Percentiles rank a stretch among this genome's conserved stretches.
phyloP scores from a whole-genome alignment of 1,140 invertebrate species.

The Drosophila bipectinata region DNA sequence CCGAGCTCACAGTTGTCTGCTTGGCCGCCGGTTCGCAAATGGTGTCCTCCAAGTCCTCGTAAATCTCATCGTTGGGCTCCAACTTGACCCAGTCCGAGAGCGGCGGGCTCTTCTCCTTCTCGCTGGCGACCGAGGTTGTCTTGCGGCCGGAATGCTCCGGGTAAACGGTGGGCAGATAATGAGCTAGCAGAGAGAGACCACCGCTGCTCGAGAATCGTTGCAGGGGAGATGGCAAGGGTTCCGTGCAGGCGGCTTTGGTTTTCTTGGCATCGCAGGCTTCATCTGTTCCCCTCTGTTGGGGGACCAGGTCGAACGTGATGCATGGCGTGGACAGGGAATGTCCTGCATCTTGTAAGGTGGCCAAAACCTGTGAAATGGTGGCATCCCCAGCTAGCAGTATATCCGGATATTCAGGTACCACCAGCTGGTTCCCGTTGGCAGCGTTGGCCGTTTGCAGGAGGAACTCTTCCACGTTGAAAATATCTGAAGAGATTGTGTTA shows the following conservation, averaged over 20 bases:
- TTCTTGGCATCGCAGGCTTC: slow-evolving; percentile 46
- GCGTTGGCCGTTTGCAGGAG: slow-evolving; percentile 59
- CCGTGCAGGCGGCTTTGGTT: slow-evolving; percentile 64
- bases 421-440: slow-evolving; percentile 55
- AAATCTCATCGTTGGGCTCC: slow-evolving; percentile 88
- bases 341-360: slow-evolving; percentile 86
- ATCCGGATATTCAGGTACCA: slow-evolving; percentile 84
- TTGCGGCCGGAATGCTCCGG: slow-evolving; percentile 86
- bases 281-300: slow-evolving; percentile 34
- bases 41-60: slow-evolving; percentile 87
- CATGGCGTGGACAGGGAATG: slow-evolving; percentile 86
- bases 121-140: slow-evolving; percentile 80
- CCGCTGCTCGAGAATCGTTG: slow-evolving; percentile 93
- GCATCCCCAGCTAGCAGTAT: slow-evolving; percentile 85
- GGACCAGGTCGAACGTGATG: slow-evolving; percentile 83
- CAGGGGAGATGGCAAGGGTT: slow-evolving; percentile 85
- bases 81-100: slow-evolving; percentile 92
- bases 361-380: slow-evolving; percentile 87
- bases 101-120: slow-evolving; percentile 85
- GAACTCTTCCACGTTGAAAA: slow-evolving; percentile 75
- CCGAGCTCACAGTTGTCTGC: slow-evolving; percentile 83
- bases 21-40: slow-evolving; percentile 77
- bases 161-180: slow-evolving; percentile 93
- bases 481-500: slow-evolving; percentile 31
- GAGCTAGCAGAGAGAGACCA: slow-evolving; percentile 93